Evolutionary conservation across 2,797 vertebrate species (phyloP).

Genomic region (Clarias fuscus): DNA sequence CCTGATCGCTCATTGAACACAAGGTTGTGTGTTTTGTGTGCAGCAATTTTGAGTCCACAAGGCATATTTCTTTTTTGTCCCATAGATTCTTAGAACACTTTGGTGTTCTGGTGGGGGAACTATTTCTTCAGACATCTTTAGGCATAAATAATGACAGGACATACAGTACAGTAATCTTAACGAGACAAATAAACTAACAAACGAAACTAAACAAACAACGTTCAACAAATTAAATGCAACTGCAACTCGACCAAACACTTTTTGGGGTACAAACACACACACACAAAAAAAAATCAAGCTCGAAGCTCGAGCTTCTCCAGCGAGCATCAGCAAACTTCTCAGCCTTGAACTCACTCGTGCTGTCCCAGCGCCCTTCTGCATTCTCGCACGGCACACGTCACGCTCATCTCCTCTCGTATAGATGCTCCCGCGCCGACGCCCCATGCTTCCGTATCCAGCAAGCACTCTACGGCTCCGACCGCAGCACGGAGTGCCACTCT

Average conservation of each 20-base stretch:
- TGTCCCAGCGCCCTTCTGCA: no score
- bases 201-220: neutral
- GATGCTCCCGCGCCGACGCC: no score
- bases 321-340: no score
- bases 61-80: neutral
- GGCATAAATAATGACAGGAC: neutral
- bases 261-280: neutral
- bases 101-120: neutral
- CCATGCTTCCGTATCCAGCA: no score
- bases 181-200: neutral
- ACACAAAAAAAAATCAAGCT: neutral
- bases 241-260: neutral
- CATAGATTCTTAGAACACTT: neutral
- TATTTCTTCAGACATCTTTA: neutral
- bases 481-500: no score
- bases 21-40: neutral
- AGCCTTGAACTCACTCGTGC: no score
- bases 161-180: neutral
- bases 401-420: no score
- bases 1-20: neutral
- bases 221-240: neutral
- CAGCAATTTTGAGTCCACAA: neutral
- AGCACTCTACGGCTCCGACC: no score
- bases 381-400: no score
- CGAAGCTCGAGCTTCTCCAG: neutral